phyloP scores from a whole-genome alignment of 1,140 invertebrate species.

The Lordiphosa mommai region DNA sequence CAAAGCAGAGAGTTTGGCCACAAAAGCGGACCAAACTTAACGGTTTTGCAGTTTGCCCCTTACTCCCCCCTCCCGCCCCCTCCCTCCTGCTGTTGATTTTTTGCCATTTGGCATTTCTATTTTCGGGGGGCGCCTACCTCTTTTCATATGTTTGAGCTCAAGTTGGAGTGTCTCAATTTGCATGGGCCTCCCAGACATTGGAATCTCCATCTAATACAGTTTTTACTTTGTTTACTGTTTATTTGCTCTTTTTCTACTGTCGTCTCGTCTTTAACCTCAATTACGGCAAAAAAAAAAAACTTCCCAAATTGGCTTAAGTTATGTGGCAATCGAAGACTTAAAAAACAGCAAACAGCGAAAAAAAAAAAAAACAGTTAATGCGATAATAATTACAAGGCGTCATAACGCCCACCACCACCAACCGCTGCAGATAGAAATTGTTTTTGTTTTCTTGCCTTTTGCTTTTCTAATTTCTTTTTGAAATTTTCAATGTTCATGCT shows the following conservation, averaged over 20 bases:
- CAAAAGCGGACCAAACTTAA: slow-evolving; percentile 46
- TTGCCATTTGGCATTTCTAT: slow-evolving; percentile 44
- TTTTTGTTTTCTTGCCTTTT: slow-evolving; percentile 4
- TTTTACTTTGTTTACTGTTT: neutral
- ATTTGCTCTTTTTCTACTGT: neutral
- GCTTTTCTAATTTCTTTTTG: slow-evolving; percentile 20
- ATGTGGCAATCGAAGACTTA: neutral
- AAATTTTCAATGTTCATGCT: slow-evolving; percentile 8
- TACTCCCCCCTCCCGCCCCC: neutral
- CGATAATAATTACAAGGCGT: slow-evolving; percentile 37
- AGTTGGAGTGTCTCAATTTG: slow-evolving; percentile 21
- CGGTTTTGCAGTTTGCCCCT: slow-evolving; percentile 26
- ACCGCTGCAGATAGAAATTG: slow-evolving; percentile 14
- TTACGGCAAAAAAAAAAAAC: slow-evolving; percentile 9
- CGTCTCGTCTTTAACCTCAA: slow-evolving; percentile 32
- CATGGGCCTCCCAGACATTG: slow-evolving; percentile 14
- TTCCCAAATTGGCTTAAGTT: slow-evolving; percentile 38
- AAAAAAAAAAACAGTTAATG: slow-evolving; percentile 31
- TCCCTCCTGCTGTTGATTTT: neutral
- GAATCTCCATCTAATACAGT: slow-evolving; percentile 3
- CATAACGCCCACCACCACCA: slow-evolving; percentile 9
- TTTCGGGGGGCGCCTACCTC: slow-evolving; percentile 8
- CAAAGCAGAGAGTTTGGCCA: slow-evolving; percentile 1
- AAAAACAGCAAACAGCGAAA: slow-evolving; percentile 1
- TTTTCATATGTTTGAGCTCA: neutral